Evolutionary conservation across 1,140 invertebrate genomes (phyloP), one percentile per base, ranked within the genome.

Genomic region (Apis mellifera): DNA sequence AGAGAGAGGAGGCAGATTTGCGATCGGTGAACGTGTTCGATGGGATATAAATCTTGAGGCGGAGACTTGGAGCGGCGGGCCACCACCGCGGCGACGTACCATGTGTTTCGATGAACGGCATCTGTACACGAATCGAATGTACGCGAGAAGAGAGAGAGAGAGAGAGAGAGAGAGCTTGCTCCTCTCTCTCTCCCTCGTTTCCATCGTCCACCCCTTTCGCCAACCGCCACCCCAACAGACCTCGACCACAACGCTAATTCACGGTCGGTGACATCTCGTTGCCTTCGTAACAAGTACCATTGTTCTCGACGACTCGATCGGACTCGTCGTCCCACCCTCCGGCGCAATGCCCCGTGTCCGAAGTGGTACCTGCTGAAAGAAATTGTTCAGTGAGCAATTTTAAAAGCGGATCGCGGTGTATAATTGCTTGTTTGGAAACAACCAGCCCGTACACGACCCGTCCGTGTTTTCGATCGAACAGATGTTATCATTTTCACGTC

Each of bases 211-310:
- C 84, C 86, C 89, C 82, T 89, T 89, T 87, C 62, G 15, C 2
- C 26, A 68, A 65, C 71, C 62, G 59, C 65, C 54, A 69, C 80
- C 84, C 78, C 66, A 48, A 48, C 59, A 70, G 80, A 84, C n/a
- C 74, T 87, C 87, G 87, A 86, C 87, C 89, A 78, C 87, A 73
- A 76, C 90, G 90, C 91, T 93, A 93, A 93, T 93, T 93, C 92
- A 93, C 77, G 86, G 78, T 90, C 89, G 90, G 92, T 92, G 92
- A 93, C 91, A 91, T 92, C 89, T 92, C 92, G 90, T 91, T 92
- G 90, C 90, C 91, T 91, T 84, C 90, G 89, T 90, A 92, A 92
- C 92, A 92, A 93, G 92, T 93, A 90, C 91, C 84, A 92, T 92
- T 93, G 92, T 93, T 74, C 89, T 71, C 73, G 74, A 68, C 90